A percentile compares a stretch with the other conserved stretches of the same genome.
Evolutionary conservation across 2,113 vertebrate species (phyloP).

Genomic region (Scomber japonicus): DNA sequence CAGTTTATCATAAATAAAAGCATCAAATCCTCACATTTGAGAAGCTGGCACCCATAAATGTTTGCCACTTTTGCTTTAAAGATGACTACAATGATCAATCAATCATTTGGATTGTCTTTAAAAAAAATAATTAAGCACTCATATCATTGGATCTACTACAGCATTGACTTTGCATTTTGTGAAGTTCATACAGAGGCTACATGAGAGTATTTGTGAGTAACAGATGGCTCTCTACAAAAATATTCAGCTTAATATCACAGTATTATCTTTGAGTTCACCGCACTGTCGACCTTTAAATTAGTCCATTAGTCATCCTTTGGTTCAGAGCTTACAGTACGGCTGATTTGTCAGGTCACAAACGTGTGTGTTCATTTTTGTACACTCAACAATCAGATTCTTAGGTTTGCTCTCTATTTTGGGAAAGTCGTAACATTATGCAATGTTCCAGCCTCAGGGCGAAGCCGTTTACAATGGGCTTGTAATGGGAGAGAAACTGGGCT

Average conservation of each 20-base stretch:
- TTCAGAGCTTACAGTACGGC: neutral
- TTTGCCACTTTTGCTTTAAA: too few species aligned
- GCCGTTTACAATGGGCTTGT: constrained; percentile 31
- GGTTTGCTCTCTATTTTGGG: constrained; percentile 12
- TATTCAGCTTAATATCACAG: neutral
- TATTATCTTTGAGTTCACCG: neutral
- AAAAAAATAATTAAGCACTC: neutral
- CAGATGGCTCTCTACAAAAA: constrained; percentile 28
- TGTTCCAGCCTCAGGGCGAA: constrained; percentile 33
- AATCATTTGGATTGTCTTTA: too few species aligned
- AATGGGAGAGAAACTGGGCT: constrained; percentile 48
- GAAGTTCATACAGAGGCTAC: neutral
- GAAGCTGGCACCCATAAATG: too few species aligned
- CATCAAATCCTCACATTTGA: too few species aligned
- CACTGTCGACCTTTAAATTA: constrained; percentile 10
- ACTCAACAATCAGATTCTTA: constrained; percentile 13
- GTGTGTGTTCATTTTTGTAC: constrained; percentile 5
- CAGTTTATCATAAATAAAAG: too few species aligned
- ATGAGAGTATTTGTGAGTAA: neutral
- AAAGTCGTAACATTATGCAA: constrained; percentile 44
- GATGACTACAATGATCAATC: too few species aligned
- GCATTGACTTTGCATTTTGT: neutral
- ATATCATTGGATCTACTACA: neutral
- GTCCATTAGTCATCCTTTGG: constrained; percentile 1
- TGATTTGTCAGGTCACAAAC: neutral